Percentiles rank a stretch among this genome's conserved stretches.
Conservation (phyloP, 2,113 vertebrate genomes). For the Takifugu flavidus region DNA sequence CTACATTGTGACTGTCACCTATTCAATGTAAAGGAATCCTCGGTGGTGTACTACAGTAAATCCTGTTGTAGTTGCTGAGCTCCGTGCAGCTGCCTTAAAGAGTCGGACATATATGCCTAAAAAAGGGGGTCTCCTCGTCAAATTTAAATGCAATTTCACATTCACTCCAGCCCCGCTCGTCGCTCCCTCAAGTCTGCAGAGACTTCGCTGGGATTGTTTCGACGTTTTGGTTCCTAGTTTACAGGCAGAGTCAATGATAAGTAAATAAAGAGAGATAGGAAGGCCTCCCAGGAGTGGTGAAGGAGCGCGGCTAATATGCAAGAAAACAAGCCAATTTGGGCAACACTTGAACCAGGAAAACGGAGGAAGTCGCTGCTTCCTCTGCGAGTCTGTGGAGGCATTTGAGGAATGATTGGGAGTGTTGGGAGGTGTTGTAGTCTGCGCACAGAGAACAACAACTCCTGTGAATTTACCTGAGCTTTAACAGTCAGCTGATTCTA, state of each 20-base stretch:
- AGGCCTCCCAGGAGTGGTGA: constrained; percentile 36
- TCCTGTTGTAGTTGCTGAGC: constrained; percentile 32
- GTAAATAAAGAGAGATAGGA: constrained; percentile 57
- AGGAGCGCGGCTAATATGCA: constrained; percentile 35
- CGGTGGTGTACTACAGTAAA: constrained; percentile 47
- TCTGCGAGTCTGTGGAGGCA: constrained; percentile 40
- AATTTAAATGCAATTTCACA: constrained; percentile 59
- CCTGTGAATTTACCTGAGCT: constrained; percentile 37
- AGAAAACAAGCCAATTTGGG: constrained; percentile 51
- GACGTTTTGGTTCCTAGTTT: constrained; percentile 53
- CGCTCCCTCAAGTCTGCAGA: constrained; percentile 13
- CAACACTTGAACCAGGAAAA: constrained; percentile 42
- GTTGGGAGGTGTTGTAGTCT: constrained; percentile 30
- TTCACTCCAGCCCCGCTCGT: constrained; percentile 34
- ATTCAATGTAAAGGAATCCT: constrained; percentile 55
- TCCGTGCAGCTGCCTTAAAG: constrained; percentile 34
- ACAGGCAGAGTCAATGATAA: constrained; percentile 37
- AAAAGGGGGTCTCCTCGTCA: constrained; percentile 51
- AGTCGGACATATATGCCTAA: constrained; percentile 37
- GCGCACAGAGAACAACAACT: constrained; percentile 33
- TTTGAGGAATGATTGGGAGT: constrained; percentile 24
- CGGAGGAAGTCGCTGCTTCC: constrained; percentile 21
- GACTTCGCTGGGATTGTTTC: constrained; percentile 21
- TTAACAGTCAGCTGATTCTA: constrained; percentile 12
- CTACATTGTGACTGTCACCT: constrained; percentile 35